These are phyloP conservation scores for Stenodema calcarata DNA, from an alignment of 2,888 invertebrate species.

Conservation along the genomic window DNA sequence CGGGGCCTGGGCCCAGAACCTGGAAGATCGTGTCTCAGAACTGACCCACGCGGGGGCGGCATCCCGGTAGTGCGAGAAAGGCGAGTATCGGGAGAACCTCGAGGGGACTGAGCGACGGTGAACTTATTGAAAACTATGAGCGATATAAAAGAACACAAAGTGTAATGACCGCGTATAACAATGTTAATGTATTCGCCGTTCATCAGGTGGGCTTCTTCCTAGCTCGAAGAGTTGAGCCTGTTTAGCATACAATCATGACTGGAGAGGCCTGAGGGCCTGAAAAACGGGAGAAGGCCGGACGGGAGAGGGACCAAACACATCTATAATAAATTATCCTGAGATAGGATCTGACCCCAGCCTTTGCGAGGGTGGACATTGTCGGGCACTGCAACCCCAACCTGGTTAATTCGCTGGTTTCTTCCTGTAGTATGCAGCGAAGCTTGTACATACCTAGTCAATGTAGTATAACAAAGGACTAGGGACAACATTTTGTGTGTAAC, in stretches of 20 bases:
- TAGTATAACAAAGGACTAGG: not conserved
- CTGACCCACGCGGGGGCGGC: not conserved
- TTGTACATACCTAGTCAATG: not conserved
- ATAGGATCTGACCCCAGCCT: constrained; percentile 45
- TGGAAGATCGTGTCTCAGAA: not conserved
- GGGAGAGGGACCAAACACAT: constrained; percentile 17
- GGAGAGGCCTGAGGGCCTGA: not conserved
- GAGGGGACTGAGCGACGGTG: not conserved
- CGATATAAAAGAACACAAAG: constrained; percentile 5
- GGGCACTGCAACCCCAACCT: not conserved
- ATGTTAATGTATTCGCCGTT: constrained; percentile 35
- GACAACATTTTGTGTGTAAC: not conserved
- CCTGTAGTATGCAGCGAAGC: not conserved
- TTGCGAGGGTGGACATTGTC: constrained; percentile 44
- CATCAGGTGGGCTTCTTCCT: constrained; percentile 32
- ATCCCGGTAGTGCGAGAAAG: not conserved
- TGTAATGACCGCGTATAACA: constrained; percentile 13
- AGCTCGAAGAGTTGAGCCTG: constrained; percentile 14
- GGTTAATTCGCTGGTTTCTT: not conserved
- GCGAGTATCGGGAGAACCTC: not conserved
- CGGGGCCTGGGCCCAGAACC: not conserved
- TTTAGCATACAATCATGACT: constrained; percentile 35
- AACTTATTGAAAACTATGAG: constrained; percentile 26
- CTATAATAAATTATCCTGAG: constrained; percentile 43
- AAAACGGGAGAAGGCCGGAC: not conserved